phyloP scores from a whole-genome alignment of 2,888 invertebrate species.

The Crioceris asparagi region DNA sequence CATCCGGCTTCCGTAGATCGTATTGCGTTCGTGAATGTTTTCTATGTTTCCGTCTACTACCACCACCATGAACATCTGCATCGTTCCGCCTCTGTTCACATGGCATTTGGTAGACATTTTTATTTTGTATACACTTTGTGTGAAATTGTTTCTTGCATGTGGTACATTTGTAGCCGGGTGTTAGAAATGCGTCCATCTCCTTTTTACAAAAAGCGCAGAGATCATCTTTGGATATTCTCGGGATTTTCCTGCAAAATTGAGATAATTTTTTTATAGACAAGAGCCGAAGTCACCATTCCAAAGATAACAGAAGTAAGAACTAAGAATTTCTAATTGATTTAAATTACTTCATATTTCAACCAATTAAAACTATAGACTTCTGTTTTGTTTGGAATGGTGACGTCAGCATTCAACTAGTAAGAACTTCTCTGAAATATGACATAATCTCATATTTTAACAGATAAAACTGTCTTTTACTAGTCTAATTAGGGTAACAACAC shows the following conservation, averaged over 20 bases:
- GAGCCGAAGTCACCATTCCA: no score
- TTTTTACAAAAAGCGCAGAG: conserved; percentile 68
- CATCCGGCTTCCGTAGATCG: conserved; percentile 42
- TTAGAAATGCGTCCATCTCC: conserved; percentile 70
- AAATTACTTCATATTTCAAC: no score
- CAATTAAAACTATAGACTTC: no score
- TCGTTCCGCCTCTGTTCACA: conserved; percentile 44
- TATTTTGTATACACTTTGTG: conserved; percentile 81
- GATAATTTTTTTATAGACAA: no score
- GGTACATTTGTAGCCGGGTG: conserved; percentile 68
- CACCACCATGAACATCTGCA: conserved; percentile 35
- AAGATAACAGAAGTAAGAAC: no score
- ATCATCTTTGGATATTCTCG: conserved; percentile 69
- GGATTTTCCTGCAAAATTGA: conserved; percentile 54
- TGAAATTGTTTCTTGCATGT: conserved; percentile 81
- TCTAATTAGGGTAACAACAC: no score
- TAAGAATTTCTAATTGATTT: no score
- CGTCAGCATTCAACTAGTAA: no score
- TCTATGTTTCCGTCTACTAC: conserved; percentile 52
- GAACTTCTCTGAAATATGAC: no score
- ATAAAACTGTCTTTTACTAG: no score
- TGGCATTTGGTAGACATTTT: conserved; percentile 62
- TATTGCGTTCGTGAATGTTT: conserved; percentile 46
- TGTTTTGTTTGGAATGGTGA: no score
- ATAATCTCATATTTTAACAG: no score